A percentile compares a stretch with the other conserved stretches of the same genome.
These are phyloP conservation scores for Mesocentrotus franciscanus DNA, from an alignment of 53 echinoderm and acorn worm species.

Conservation along the genomic window DNA sequence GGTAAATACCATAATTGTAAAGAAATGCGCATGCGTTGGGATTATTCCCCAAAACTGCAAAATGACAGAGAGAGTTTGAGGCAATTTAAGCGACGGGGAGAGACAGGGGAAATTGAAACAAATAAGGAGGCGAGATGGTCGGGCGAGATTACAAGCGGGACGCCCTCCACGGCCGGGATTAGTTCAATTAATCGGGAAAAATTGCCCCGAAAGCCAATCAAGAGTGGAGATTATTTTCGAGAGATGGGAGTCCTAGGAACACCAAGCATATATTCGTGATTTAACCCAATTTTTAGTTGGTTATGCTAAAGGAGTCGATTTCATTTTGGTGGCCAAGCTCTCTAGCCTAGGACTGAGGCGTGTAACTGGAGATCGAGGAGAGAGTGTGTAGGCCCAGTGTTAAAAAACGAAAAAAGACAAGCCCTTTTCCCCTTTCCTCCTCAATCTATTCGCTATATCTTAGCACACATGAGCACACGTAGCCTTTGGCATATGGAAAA, in stretches of 20 bases:
- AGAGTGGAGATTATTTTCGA: constrained; percentile 58
- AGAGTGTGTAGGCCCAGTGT: constrained; percentile 37
- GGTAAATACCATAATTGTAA: constrained; percentile 40
- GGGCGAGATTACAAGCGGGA: constrained; percentile 49
- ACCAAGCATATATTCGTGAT: constrained; percentile 65
- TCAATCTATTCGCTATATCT: constrained; percentile 21
- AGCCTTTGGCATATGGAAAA: constrained; percentile 37
- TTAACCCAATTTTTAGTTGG: constrained; percentile 70
- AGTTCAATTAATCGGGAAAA: constrained; percentile 66
- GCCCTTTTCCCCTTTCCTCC: constrained; percentile 25
- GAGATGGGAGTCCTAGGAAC: constrained; percentile 52
- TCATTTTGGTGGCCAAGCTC: constrained; percentile 39
- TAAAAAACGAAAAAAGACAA: constrained; percentile 32
- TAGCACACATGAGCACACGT: constrained; percentile 32
- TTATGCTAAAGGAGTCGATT: constrained; percentile 62
- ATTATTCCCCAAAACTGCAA: constrained; percentile 47
- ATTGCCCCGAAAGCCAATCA: constrained; percentile 62
- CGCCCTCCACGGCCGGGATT: constrained; percentile 65
- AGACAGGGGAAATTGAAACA: constrained; percentile 32
- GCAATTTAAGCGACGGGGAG: constrained; percentile 21
- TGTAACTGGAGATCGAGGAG: constrained; percentile 43
- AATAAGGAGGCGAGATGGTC: neutral
- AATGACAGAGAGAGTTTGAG: constrained; percentile 56
- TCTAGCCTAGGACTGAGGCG: constrained; percentile 54
- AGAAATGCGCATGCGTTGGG: constrained; percentile 48